A percentile compares a stretch with the other conserved stretches of the same genome.
Conservation (phyloP, 2,888 invertebrate species). For the Clusia tigrina region DNA sequence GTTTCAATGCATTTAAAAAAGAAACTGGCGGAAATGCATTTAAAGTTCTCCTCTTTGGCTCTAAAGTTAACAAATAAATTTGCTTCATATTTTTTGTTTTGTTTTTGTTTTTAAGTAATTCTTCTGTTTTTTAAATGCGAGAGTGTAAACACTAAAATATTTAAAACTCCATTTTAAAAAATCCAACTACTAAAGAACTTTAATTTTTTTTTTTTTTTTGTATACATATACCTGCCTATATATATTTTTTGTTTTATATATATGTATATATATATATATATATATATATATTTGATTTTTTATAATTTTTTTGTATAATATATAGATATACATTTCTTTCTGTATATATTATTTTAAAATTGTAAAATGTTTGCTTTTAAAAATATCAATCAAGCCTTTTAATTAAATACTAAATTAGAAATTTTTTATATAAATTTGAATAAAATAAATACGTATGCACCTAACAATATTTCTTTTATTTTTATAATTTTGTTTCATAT, state of each 20-base stretch:
- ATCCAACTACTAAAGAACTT: conserved; percentile 38
- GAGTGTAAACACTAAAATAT: conserved; percentile 50
- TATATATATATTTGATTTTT: conserved; percentile 30
- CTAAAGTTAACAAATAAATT: conserved; percentile 31
- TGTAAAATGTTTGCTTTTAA: conserved; percentile 32
- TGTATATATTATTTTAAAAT: conserved; percentile 37
- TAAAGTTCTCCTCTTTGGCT: conserved; percentile 17
- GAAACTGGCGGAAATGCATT: conserved; percentile 19
- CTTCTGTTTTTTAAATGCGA: conserved; percentile 44
- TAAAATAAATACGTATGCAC: conserved; percentile 23
- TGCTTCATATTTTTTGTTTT: conserved; percentile 24
- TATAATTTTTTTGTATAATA: conserved; percentile 19
- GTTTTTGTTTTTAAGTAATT: conserved; percentile 38
- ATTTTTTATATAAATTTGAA: conserved; percentile 37
- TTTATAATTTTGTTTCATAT: conserved; percentile 19
- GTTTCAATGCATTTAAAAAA: conserved; percentile 31
- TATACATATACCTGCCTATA: conserved; percentile 39
- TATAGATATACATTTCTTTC: too few relatives aligned
- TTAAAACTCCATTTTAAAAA: conserved; percentile 3
- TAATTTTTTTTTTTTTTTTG: conserved; percentile 34
- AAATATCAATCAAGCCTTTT: conserved; percentile 35
- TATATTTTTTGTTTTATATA: conserved; percentile 22
- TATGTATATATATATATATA: conserved; percentile 40
- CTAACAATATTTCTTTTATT: conserved; percentile 4
- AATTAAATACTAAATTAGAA: conserved; percentile 29